Base-by-base conservation (phyloP, 2,113 vertebrate genomes). In the Gambusia affinis region DNA sequence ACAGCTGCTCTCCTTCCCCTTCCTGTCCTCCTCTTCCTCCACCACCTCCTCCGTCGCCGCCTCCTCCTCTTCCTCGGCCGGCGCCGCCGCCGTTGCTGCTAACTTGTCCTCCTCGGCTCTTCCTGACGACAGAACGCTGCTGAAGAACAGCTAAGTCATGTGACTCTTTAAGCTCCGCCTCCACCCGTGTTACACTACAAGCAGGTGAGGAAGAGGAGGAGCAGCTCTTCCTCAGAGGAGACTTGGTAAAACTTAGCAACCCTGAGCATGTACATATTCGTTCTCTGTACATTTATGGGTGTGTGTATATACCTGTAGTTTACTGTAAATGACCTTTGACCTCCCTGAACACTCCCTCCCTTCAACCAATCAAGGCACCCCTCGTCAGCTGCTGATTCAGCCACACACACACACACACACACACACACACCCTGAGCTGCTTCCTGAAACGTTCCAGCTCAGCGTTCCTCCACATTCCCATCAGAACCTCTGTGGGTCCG, bases 91-190 rank as follows among this genome's bases (percentile, higher is more conserved):
- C 3, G 31, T 62, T 80, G 93, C 73, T 90, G 89, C 85, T 94
- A 6, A 1, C 33, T 64, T 83, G 27, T 64, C 89, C 73, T 92
- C 92, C 80, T 94, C 94, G 78, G 93, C 90, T 85, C 93, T 92
- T 88, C 82, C 94, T 11, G 95, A 96, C 73, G 96, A 97, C 91
- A 96, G 96, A 92, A 92, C 94, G 3, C 93, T 96, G 92, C 94
- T 97, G 62, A 96, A 96, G 91, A 96, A 96, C 96, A 97, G 96
- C 94, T 97, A 96, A 94, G 83, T 74, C 67, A 73, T 12, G 54
- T 69, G 80, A 83, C 84, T 37, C 51, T 68, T 68, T 4, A 11
- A 39, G 60, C 80, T 71, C 66, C 60, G 39, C 80, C 87, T 72
- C 79, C 76, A 62, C 28, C 70, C 68, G 64, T 47, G 3, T 78